Evolutionary conservation across 2,888 invertebrate genomes (phyloP), one percentile per base, ranked within the genome.

Genomic region (Scaptomyza reducta): DNA sequence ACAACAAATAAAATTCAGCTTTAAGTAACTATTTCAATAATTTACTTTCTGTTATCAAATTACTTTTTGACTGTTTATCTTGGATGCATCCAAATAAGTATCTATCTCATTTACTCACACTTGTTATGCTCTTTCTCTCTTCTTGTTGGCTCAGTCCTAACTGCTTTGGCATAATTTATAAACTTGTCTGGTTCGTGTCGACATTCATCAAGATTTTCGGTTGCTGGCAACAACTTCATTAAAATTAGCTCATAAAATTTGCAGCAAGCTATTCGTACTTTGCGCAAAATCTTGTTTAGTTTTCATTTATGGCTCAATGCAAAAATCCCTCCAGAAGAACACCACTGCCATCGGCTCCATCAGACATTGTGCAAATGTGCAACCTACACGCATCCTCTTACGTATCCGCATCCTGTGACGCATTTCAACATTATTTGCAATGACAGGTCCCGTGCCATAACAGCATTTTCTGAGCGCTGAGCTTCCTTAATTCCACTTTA

Each of bases 181-280:
- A 88, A 65, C 74, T 73, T 86, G 86, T 80, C 86, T 85, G 88
- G 78, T 65, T 64, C 70, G 85, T 83, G 80, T 86, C 84, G 84
- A 76, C 88, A 85, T 81, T 78, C 88, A 79, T 81, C 80, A 82
- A 83, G 45, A 68, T 72, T 75, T 64, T 58, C n/a, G 63, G 46
- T 63, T 55, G 54, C 54, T 55, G 50, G 46, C 65, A 65, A 71
- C 82, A 84, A 87, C 89, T 86, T 89, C 85, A 86, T 86, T 89
- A 89, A 89, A 89, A 86, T 86, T 89, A 83, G 84, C 85, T 88
- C 89, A 89, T 85, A 75, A 85, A 85, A 88, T 89, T 85, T 85
- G 77, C 89, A 85, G 84, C 63, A 66, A 71, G 69, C 70, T 70
- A 33, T 56, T 38, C 50, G 41, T 65, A 49, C 70, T 42, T 50